These are phyloP conservation scores for Cyaniris semiargus DNA, from an alignment of 2,888 invertebrate species.

Conservation along the genomic window DNA sequence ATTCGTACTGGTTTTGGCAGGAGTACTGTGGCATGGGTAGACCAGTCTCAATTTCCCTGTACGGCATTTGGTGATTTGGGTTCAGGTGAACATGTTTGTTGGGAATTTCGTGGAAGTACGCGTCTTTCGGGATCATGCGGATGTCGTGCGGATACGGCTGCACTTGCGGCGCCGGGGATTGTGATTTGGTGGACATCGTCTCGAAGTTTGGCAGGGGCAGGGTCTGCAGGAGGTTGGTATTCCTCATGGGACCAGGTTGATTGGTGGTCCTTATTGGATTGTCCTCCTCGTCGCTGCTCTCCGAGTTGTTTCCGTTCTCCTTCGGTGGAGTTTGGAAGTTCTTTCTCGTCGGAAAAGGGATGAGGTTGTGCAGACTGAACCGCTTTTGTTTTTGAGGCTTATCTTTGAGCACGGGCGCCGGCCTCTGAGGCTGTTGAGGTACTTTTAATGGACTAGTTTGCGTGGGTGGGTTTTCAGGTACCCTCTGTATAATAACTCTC, in stretches of 20 bases:
- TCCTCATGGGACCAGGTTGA: constrained; percentile 79
- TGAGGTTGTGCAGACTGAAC: constrained; percentile 75
- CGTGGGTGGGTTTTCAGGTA: constrained; percentile 60
- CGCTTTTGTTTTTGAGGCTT: constrained; percentile 74
- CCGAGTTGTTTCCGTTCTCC: constrained; percentile 76
- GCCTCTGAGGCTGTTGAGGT: constrained; percentile 72
- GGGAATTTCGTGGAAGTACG: constrained; percentile 82
- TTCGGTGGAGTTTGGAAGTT: constrained; percentile 71
- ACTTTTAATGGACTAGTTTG: constrained; percentile 61
- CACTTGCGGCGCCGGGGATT: constrained; percentile 62
- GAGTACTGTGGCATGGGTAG: constrained; percentile 55
- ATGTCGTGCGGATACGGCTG: constrained; percentile 52
- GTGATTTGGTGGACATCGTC: constrained; percentile 71
- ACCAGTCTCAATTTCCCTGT: constrained; percentile 57
- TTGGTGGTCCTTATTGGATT: constrained; percentile 68
- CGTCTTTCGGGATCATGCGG: constrained; percentile 80
- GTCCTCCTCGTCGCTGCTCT: constrained; percentile 81
- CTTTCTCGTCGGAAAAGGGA: constrained; percentile 76
- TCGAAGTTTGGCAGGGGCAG: constrained; percentile 81
- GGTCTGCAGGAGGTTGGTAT: constrained; percentile 75
- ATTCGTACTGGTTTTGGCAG: constrained; percentile 58
- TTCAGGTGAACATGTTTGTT: constrained; percentile 59
- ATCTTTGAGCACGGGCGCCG: constrained; percentile 72
- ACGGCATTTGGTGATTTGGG: constrained; percentile 58
- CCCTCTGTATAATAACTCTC: constrained; percentile 59